Evolutionary conservation across 1,140 invertebrate species (phyloP).

Genomic region (Drosophila sp.): DNA sequence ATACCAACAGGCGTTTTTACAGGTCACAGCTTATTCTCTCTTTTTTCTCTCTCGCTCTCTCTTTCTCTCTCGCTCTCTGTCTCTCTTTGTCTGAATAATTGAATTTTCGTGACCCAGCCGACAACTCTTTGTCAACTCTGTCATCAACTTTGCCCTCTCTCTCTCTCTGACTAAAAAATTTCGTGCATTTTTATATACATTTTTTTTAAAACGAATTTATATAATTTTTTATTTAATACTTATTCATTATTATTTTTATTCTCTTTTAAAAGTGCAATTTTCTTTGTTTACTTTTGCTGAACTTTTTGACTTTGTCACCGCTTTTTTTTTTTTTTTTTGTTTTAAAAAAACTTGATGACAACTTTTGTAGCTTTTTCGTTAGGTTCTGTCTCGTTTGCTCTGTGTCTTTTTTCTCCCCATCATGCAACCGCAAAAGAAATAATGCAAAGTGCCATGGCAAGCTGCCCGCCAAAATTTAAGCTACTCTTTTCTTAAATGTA

Average conservation of each 20-base stretch:
- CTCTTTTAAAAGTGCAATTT: not conserved
- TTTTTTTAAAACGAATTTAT: not conserved
- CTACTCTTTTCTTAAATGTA: not conserved
- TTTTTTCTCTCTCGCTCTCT: too few relatives aligned
- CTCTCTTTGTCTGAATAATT: not conserved
- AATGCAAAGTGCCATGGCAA: not conserved
- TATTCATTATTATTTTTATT: not conserved
- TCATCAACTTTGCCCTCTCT: slow-evolving; percentile 1
- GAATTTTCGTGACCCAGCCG: not conserved
- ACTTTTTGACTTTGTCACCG: slow-evolving; percentile 1
- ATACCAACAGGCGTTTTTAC: slow-evolving; percentile 38
- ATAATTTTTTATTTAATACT: not conserved
- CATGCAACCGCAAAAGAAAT: not conserved
- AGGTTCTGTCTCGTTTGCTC: not conserved
- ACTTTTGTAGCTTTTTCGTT: not conserved
- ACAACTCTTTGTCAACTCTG: not conserved
- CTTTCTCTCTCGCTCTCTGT: not conserved
- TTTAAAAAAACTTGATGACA: not conserved
- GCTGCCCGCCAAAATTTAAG: not conserved
- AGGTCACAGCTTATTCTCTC: slow-evolving; percentile 44
- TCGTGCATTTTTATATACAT: not conserved
- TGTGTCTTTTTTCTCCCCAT: too few relatives aligned
- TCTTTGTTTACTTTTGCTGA: slow-evolving; percentile 3
- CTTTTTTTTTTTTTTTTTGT: not conserved
- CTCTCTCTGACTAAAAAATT: not conserved